These are phyloP conservation scores for Seladonia tumulorum DNA, from an alignment of 2,888 invertebrate genomes.

Conservation along the genomic window DNA sequence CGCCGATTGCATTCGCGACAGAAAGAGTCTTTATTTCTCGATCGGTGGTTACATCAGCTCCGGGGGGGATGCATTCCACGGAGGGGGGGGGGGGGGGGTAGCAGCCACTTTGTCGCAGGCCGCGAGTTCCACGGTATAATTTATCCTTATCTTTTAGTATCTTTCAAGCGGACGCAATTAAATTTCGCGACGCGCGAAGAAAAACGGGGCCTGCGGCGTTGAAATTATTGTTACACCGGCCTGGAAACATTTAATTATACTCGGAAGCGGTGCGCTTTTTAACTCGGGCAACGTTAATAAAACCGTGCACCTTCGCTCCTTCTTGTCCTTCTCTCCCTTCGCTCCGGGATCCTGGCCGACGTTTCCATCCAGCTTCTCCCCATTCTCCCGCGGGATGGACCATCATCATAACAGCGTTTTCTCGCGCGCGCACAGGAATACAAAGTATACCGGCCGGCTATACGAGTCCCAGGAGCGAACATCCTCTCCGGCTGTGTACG, in stretches of 20 bases:
- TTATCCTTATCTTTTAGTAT: constrained; percentile 55
- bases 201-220: constrained; percentile 34
- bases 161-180: constrained; percentile 46
- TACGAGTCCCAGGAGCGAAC: constrained; percentile 70
- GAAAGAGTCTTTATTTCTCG: constrained; percentile 10
- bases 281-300: constrained; percentile 60
- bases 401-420: constrained; percentile 81
- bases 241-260: constrained; percentile 56
- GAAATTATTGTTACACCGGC: constrained; percentile 48
- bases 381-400: constrained; percentile 69
- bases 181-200: constrained; percentile 48
- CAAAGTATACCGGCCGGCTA: constrained; percentile 73
- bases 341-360: constrained; percentile 17
- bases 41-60: neutral
- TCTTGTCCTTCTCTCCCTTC: constrained; percentile 9
- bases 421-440: constrained; percentile 78
- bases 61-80: no score
- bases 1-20: neutral
- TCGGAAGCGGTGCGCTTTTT: constrained; percentile 43
- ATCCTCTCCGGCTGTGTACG: neutral
- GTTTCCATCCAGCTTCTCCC: constrained; percentile 13
- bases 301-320: constrained; percentile 21
- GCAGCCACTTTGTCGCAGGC: neutral
- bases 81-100: no score
- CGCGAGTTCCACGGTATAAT: constrained; percentile 16